Percentiles rank a stretch among this genome's conserved stretches.
phyloP scores from a whole-genome alignment of 2,888 invertebrate genomes.

The Neuroscelio doddi region DNA sequence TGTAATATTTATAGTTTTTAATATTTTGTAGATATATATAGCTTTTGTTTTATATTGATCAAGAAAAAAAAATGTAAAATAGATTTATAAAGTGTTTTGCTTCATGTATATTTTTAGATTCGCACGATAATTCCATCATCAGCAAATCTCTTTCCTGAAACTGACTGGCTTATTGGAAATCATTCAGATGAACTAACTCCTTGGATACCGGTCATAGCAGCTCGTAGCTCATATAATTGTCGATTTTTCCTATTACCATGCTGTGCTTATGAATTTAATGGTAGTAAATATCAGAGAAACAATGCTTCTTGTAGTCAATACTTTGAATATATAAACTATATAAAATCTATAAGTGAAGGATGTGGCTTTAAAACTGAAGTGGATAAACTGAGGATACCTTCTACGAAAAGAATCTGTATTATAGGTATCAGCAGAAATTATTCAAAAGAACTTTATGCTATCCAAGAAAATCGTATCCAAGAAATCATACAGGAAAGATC shows the following conservation, averaged over 20 bases:
- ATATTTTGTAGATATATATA: too few relatives aligned
- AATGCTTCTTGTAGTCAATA: conserved; percentile 85
- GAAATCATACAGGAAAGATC: conserved; percentile 70
- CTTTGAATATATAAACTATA: conserved; percentile 81
- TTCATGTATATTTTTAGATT: conserved; percentile 75
- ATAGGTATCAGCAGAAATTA: conserved; percentile 77
- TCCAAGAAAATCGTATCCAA: conserved; percentile 72
- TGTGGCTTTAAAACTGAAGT: conserved; percentile 84
- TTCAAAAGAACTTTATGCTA: conserved; percentile 64
- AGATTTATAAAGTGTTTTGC: not conserved
- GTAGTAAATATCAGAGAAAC: conserved; percentile 84
- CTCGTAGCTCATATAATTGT: conserved; percentile 81
- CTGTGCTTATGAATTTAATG: conserved; percentile 93
- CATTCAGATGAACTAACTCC: conserved; percentile 99
- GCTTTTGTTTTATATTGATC: too few relatives aligned
- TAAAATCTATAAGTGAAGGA: conserved; percentile 75
- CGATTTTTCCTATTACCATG: conserved; percentile 95
- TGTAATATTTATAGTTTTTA: too few relatives aligned
- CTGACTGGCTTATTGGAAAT: conserved; percentile 97
- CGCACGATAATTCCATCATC: conserved; percentile 81
- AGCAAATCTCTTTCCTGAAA: conserved; percentile 79
- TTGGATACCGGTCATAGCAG: conserved; percentile 96
- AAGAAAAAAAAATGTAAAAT: not conserved
- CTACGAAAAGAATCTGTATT: conserved; percentile 92
- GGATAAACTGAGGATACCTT: conserved; percentile 95